Conservation (phyloP, 2,888 invertebrate species). For the Stramonita haemastoma region DNA sequence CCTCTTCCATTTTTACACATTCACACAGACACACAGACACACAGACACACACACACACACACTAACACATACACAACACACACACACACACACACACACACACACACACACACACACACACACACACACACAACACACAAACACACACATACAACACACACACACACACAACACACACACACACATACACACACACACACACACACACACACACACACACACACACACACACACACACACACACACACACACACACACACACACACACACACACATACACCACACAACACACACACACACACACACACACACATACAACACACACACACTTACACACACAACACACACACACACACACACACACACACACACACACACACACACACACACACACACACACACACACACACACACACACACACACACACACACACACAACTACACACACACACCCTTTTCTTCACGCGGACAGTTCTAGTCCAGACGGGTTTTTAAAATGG, state of each 20-base stretch:
- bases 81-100: background rate
- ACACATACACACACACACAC: background rate
- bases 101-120: too few species aligned
- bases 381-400: too few species aligned
- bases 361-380: too few species aligned
- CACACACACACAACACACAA: too few species aligned
- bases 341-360: background rate
- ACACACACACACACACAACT: background rate
- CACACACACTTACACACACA: background rate
- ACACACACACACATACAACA: too few species aligned
- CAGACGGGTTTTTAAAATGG: conserved; percentile 21
- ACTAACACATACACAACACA: background rate
- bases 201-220: too few species aligned
- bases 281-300: background rate
- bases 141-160: background rate
- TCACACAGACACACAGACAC: too few species aligned
- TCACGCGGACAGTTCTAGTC: background rate
- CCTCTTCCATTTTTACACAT: background rate
- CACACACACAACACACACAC: background rate
- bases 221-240: too few species aligned
- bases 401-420: too few species aligned
- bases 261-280: background rate
- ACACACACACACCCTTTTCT: background rate
- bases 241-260: too few species aligned
- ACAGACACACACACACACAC: too few species aligned